These are phyloP conservation scores for Lutjanus campechanus DNA, from an alignment of 2,797 vertebrate genomes.

Conservation along the genomic window DNA sequence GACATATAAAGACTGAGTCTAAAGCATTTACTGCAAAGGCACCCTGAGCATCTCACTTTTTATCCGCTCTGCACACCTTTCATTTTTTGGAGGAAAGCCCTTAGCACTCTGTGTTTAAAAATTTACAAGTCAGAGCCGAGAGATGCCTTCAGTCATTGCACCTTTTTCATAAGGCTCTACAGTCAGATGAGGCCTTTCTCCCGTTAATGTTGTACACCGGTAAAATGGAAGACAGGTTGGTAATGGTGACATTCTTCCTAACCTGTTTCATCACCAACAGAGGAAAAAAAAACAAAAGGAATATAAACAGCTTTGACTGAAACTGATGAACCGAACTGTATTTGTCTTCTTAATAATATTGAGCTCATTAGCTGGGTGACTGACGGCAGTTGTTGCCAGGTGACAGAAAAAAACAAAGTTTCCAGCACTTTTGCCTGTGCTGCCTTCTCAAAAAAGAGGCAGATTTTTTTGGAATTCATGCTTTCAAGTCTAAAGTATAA, in stretches of 20 bases:
- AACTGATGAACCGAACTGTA: background rate
- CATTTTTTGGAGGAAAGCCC: constrained; percentile 25
- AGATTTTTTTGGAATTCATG: no score
- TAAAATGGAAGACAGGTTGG: constrained; percentile 13
- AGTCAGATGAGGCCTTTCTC: constrained; percentile 4
- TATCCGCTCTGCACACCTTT: constrained; percentile 23
- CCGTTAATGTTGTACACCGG: background rate
- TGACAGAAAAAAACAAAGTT: background rate
- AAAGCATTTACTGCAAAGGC: constrained; percentile 9
- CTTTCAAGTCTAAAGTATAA: background rate
- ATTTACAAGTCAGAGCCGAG: constrained; percentile 37
- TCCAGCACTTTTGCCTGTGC: background rate
- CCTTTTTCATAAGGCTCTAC: background rate
- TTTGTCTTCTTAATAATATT: background rate
- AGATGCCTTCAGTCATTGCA: constrained; percentile 23
- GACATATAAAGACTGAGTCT: background rate
- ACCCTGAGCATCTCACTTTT: constrained; percentile 34
- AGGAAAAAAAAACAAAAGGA: background rate
- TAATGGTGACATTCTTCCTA: background rate
- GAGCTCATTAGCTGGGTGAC: background rate
- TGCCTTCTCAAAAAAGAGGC: background rate
- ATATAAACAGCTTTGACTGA: background rate
- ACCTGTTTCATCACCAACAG: background rate
- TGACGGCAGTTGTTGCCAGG: background rate
- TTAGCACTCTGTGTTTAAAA: constrained; percentile 31